Evolutionary conservation across 2,888 invertebrate genomes (phyloP).

Genomic region (Campoletis raptor): DNA sequence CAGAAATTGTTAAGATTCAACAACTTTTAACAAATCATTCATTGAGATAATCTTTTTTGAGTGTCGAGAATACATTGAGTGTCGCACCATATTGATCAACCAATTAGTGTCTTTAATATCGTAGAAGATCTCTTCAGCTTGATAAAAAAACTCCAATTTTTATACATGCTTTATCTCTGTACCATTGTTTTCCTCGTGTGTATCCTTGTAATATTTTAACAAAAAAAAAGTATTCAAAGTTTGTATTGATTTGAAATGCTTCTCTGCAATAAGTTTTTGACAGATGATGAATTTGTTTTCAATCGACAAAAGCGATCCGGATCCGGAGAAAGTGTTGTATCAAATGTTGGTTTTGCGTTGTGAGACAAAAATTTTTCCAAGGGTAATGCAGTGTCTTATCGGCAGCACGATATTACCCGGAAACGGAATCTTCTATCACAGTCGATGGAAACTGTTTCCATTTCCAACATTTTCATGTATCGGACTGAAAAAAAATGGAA

Average conservation of each 20-base stretch:
- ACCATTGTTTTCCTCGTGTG: background rate
- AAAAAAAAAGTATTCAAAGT: background rate
- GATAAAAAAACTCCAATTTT: background rate
- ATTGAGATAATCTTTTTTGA: background rate
- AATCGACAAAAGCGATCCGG: slow-evolving; percentile 20
- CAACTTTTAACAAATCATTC: background rate
- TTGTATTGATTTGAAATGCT: background rate
- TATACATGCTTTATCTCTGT: background rate
- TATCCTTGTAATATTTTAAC: background rate
- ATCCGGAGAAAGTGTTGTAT: background rate
- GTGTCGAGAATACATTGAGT: background rate
- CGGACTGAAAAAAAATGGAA: no score
- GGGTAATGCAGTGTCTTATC: slow-evolving; percentile 37
- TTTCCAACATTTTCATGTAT: no score
- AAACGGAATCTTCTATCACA: slow-evolving; percentile 15
- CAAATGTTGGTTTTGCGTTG: background rate
- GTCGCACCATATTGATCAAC: background rate
- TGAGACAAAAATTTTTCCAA: background rate
- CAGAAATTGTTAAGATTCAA: background rate
- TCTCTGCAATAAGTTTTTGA: background rate
- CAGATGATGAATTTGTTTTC: background rate
- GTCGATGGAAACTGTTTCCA: slow-evolving; percentile 18
- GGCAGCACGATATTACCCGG: background rate
- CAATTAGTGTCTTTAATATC: background rate
- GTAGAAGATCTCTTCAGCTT: background rate